phyloP scores from a whole-genome alignment of 2,113 vertebrate species.

The Larimichthys crocea region DNA sequence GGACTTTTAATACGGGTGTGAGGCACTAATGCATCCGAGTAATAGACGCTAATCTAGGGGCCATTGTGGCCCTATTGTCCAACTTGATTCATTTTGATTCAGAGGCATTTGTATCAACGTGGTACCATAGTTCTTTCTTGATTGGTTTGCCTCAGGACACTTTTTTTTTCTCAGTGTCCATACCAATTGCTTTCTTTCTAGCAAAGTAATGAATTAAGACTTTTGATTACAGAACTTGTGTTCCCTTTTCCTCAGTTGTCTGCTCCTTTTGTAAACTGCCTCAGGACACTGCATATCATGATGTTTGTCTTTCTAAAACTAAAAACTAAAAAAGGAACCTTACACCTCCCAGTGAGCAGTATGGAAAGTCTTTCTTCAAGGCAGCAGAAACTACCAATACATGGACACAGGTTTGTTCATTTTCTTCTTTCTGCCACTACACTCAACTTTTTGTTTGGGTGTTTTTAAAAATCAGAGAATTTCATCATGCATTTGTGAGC shows the following conservation, averaged over 20 bases:
- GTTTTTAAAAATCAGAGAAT: background rate
- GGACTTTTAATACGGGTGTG: slow-evolving; percentile 78
- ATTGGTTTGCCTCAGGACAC: slow-evolving; percentile 65
- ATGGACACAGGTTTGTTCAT: background rate
- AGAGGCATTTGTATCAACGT: slow-evolving; percentile 62
- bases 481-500: background rate
- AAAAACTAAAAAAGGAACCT: slow-evolving; percentile 5
- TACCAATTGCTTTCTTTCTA: slow-evolving; percentile 40
- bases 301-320: slow-evolving; percentile 24
- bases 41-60: slow-evolving; percentile 81
- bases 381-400: background rate
- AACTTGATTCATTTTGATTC: slow-evolving; percentile 77
- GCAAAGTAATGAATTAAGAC: slow-evolving; percentile 56
- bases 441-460: background rate
- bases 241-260: slow-evolving; percentile 15
- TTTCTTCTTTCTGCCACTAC: too few species aligned
- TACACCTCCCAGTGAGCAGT: background rate
- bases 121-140: slow-evolving; percentile 44
- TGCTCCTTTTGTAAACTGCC: slow-evolving; percentile 13
- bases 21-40: slow-evolving; percentile 79
- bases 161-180: slow-evolving; percentile 39
- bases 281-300: background rate
- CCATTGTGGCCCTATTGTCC: slow-evolving; percentile 79
- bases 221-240: slow-evolving; percentile 59
- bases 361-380: background rate